Base-by-base conservation (phyloP, 2,113 vertebrate species). In the Dunckerocampus dactyliophorus region DNA sequence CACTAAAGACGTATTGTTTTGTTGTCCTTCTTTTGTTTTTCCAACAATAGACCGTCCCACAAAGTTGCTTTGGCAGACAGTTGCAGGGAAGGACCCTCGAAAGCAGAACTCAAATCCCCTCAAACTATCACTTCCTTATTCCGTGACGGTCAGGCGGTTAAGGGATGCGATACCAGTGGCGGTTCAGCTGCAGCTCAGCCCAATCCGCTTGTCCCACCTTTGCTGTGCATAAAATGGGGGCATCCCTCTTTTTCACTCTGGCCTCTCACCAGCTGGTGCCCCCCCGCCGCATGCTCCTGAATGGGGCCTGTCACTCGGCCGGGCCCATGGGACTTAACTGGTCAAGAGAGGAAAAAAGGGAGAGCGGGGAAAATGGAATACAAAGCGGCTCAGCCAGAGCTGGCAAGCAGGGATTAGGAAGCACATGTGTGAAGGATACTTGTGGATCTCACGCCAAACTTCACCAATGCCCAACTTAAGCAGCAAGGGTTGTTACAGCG, bases 211-310 rank as follows among this genome's bases (percentile, higher is more conserved):
- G 21, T 12, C 63, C 70, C 63, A 51, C 63, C 57, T 63, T 28
- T 4, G 55, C 67, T 9, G 71, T 69, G 74, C 74, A 74, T 76
- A 72, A 51, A 8, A 64, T 37, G 7, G 73, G 82, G 74, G 69
- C 69, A 74, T 58, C 86, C 77, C 91, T 90, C 93, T 95, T 94
- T 1, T 8, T 95, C 92, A 95, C 91, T 76, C 62, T 86, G 89
- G 88, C 90, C 91, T 90, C 92, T 91, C 89, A 92, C 92, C 95
- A 98, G 96, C 95, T 97, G 94, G 95, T 95, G 95, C 89, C 92
- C 91, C 91, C 31, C 31, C 31, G 3, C 31, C 31, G 89, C 90
- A 90, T 91, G 91, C 90, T 89, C 85, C 92, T 95, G 93, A 96
- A 97, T 95, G 92, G 94, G 87, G 71, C 91, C 94, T 98, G 95